These are phyloP conservation scores for Platygyra sinensis DNA, from an alignment of 64 coral and sea anemone genomes.

Conservation along the genomic window DNA sequence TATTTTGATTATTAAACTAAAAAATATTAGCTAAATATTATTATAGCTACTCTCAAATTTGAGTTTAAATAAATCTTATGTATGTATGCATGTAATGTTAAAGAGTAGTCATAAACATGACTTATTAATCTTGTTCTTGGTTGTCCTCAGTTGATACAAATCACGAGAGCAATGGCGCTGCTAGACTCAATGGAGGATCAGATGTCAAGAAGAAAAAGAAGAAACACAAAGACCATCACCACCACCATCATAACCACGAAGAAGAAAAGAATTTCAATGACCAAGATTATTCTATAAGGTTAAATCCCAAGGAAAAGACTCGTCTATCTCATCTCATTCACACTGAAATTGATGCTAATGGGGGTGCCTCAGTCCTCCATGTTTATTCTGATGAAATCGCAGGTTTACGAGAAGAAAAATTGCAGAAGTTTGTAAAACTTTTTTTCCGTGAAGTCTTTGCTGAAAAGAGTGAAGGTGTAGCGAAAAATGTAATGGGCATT, in stretches of 20 bases:
- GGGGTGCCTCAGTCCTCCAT: constrained; percentile 88
- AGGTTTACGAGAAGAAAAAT: constrained; percentile 77
- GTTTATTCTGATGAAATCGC: constrained; percentile 88
- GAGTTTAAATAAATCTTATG: too few species aligned
- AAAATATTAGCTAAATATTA: too few species aligned
- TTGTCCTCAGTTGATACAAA: constrained; percentile 29
- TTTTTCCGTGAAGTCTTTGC: constrained; percentile 92
- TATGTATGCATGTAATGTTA: too few species aligned
- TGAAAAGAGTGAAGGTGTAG: constrained; percentile 67
- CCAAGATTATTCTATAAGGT: constrained; percentile 72
- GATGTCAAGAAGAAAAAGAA: constrained; percentile 88
- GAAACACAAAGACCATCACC: constrained; percentile 68
- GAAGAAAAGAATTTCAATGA: constrained; percentile 85
- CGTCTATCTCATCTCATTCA: constrained; percentile 88
- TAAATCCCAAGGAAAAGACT: constrained; percentile 92
- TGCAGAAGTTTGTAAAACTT: constrained; percentile 95
- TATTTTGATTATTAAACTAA: too few species aligned
- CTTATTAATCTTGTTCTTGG: background rate
- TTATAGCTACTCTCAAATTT: too few species aligned
- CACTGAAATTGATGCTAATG: constrained; percentile 85
- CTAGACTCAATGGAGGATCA: constrained; percentile 63
- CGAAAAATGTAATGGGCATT: constrained; percentile 93
- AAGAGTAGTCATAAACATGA: too few species aligned
- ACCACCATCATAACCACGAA: constrained; percentile 70
- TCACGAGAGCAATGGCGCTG: background rate